These are phyloP conservation scores for Cyphomyrmex costatus DNA, from an alignment of 1,140 invertebrate species.

Conservation along the genomic window DNA sequence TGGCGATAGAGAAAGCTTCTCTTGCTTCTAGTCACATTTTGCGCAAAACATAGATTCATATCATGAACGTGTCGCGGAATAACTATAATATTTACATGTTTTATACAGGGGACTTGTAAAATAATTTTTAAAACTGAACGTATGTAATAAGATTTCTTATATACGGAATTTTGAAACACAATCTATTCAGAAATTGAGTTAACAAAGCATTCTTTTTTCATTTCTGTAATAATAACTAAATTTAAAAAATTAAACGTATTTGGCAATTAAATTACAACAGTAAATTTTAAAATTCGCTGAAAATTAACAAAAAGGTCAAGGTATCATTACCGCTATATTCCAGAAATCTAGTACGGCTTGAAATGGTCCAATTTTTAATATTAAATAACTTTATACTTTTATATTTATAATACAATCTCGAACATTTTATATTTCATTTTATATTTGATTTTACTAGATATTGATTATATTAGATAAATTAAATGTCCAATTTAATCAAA, in stretches of 20 bases:
- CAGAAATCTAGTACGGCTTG: neutral
- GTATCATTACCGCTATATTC: neutral
- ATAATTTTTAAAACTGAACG: neutral
- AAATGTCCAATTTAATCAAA: neutral
- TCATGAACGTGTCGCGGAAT: neutral
- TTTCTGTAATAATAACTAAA: neutral
- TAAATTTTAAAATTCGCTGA: neutral
- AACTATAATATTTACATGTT: neutral
- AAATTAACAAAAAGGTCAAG: neutral
- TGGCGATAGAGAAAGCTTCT: conserved; percentile 30
- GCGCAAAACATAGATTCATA: neutral
- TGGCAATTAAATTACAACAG: neutral
- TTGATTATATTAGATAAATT: conserved; percentile 8
- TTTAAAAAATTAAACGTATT: neutral
- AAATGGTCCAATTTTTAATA: neutral
- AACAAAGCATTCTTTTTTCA: neutral
- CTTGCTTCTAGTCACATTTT: neutral
- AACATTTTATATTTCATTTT: neutral
- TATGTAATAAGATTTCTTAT: neutral
- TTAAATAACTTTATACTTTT: conserved; percentile 18
- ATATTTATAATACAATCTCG: neutral
- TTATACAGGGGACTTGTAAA: neutral
- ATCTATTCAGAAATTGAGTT: neutral
- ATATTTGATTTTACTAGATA: neutral
- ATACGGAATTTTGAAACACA: neutral